A percentile compares a stretch with the other conserved stretches of the same genome.
Conservation (phyloP, 2,888 invertebrate species). For the Lobophora halterata region DNA sequence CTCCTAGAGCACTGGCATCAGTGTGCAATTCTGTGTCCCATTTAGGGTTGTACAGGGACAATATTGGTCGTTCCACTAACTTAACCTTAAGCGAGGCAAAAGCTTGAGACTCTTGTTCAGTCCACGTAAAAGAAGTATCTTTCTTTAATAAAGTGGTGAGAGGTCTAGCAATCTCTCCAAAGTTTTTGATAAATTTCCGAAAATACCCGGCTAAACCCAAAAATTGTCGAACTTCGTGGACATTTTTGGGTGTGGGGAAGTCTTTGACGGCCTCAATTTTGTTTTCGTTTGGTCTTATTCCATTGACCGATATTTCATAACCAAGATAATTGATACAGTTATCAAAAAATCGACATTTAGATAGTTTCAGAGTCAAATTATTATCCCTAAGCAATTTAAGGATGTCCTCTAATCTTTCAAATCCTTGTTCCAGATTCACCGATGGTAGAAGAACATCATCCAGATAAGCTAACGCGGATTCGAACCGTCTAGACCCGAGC, state of each 20-base stretch:
- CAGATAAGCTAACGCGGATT: not conserved
- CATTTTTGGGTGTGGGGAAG: conserved; percentile 6
- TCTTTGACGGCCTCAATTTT: conserved; percentile 7
- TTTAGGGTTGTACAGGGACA: conserved; percentile 4
- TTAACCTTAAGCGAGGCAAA: conserved; percentile 1
- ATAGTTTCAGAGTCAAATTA: conserved; percentile 28
- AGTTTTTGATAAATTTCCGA: conserved; percentile 1
- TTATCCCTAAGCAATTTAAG: conserved; percentile 1
- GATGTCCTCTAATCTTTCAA: conserved; percentile 4
- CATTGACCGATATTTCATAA: conserved; percentile 4
- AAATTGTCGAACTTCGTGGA: conserved; percentile 9
- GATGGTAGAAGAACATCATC: not conserved
- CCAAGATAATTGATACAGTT: conserved; percentile 6
- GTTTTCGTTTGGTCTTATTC: conserved; percentile 2
- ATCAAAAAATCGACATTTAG: conserved; percentile 30
- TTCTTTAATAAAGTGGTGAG: conserved; percentile 7
- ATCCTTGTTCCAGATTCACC: conserved; percentile 1
- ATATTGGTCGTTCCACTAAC: too few species aligned
- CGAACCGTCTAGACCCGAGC: conserved; percentile 1
- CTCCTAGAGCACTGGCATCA: conserved; percentile 6
- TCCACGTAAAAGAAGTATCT: conserved; percentile 1
- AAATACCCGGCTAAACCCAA: not conserved
- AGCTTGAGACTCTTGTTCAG: not conserved
- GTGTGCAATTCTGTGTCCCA: conserved; percentile 12
- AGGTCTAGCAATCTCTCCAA: conserved; percentile 8